Evolutionary conservation across 2,888 invertebrate species (phyloP).

Genomic region (Catotricha subobsoleta): DNA sequence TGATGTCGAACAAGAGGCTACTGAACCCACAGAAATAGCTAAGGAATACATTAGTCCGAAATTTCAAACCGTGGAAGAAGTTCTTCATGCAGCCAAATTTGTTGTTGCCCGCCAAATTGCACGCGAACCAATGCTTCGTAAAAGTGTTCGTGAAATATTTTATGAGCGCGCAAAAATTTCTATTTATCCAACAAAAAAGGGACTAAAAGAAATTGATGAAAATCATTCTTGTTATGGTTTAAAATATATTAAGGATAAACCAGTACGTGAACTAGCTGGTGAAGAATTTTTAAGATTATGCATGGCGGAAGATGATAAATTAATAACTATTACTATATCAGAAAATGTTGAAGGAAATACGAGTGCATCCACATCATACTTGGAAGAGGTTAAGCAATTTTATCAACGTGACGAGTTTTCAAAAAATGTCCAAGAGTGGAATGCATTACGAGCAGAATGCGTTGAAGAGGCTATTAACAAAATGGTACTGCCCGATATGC

Average conservation of each 20-base stretch:
- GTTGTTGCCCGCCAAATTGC: slow-evolving; percentile 91
- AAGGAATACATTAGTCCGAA: slow-evolving; percentile 51
- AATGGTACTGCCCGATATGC: slow-evolving; percentile 76
- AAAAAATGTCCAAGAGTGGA: slow-evolving; percentile 90
- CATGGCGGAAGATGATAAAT: slow-evolving; percentile 66
- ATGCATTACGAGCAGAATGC: slow-evolving; percentile 68
- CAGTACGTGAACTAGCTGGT: slow-evolving; percentile 68
- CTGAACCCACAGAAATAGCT: slow-evolving; percentile 69
- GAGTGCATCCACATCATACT: slow-evolving; percentile 40
- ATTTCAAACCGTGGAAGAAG: slow-evolving; percentile 58
- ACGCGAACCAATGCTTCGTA: slow-evolving; percentile 74
- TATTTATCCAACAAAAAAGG: slow-evolving; percentile 73
- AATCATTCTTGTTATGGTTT: slow-evolving; percentile 70
- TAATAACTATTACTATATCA: slow-evolving; percentile 52
- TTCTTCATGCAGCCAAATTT: slow-evolving; percentile 75
- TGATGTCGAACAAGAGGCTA: slow-evolving; percentile 82
- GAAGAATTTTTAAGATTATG: slow-evolving; percentile 77
- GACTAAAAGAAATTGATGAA: slow-evolving; percentile 90
- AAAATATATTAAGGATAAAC: slow-evolving; percentile 86
- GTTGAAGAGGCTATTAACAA: slow-evolving; percentile 73
- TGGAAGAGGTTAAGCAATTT: slow-evolving; percentile 71
- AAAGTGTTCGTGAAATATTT: slow-evolving; percentile 68
- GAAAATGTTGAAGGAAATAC: slow-evolving; percentile 66
- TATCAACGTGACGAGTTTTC: slow-evolving; percentile 73
- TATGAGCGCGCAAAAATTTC: slow-evolving; percentile 73